Percentiles rank a stretch among this genome's conserved stretches.
phyloP scores from a whole-genome alignment of 1,140 invertebrate species.

The Drosophila persimilis region DNA sequence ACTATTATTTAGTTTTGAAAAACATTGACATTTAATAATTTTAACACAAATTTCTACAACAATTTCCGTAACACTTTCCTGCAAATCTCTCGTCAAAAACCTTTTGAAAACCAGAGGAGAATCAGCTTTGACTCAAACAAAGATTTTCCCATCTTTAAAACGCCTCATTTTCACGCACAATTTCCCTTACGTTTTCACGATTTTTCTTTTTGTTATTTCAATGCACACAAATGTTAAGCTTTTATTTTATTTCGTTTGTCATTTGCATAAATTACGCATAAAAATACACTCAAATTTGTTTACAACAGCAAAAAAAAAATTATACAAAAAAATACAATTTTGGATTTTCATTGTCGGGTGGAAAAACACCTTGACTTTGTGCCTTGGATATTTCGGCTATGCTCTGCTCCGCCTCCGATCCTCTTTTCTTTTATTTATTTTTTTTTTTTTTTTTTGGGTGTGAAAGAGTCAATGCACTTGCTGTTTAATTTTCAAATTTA shows the following conservation, averaged over 20 bases:
- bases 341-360: not conserved
- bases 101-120: not conserved
- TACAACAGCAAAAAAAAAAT: conserved; percentile 10
- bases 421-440: too few species aligned
- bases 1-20: too few species aligned
- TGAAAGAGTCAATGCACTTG: conserved; percentile 66
- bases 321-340: conserved; percentile 20
- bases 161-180: not conserved
- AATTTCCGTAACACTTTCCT: too few species aligned
- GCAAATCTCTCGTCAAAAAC: too few species aligned
- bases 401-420: too few species aligned
- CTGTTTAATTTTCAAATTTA: conserved; percentile 23
- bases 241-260: conserved; percentile 10
- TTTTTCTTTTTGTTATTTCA: not conserved
- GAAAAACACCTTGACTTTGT: conserved; percentile 61
- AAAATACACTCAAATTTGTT: conserved; percentile 28
- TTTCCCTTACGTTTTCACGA: conserved; percentile 13
- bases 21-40: too few species aligned
- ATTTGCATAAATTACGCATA: conserved; percentile 31
- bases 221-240: conserved; percentile 28
- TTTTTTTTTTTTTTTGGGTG: too few species aligned
- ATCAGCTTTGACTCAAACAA: conserved; percentile 5
- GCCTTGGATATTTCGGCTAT: conserved; percentile 22
- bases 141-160: not conserved
- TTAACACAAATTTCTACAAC: too few species aligned